Evolutionary conservation across 1,140 invertebrate species (phyloP).

Genomic region (Bombus sibiricus): DNA sequence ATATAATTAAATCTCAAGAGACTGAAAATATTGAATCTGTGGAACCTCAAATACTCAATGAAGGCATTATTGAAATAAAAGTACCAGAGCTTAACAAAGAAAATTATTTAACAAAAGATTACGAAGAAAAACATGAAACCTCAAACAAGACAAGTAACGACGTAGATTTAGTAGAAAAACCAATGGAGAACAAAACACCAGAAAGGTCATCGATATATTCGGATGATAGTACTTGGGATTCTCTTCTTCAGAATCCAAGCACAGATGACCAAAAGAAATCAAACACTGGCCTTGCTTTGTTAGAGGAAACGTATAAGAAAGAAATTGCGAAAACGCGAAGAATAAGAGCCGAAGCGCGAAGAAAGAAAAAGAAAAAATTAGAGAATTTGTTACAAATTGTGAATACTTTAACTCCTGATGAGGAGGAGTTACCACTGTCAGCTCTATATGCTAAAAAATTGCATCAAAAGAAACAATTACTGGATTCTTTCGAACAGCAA

Average conservation of each 20-base stretch:
- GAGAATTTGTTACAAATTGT: background rate
- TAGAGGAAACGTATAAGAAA: constrained; percentile 72
- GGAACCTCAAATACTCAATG: background rate
- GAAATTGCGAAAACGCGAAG: constrained; percentile 62
- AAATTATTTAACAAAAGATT: background rate
- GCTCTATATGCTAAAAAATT: constrained; percentile 54
- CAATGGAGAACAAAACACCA: background rate
- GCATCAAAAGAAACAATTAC: constrained; percentile 38
- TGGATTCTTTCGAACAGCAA: constrained; percentile 15
- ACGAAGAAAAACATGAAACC: background rate
- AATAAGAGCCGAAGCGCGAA: constrained; percentile 45
- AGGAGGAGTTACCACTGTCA: constrained; percentile 61
- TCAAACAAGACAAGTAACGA: background rate
- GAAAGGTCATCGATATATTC: constrained; percentile 70
- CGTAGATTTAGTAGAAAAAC: background rate
- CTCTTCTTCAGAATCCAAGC: constrained; percentile 45
- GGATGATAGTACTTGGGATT: constrained; percentile 76
- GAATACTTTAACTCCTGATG: constrained; percentile 47
- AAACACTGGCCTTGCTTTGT: constrained; percentile 67
- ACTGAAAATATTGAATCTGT: background rate
- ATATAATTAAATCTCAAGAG: background rate
- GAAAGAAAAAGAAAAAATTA: constrained; percentile 58
- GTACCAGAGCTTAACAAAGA: background rate
- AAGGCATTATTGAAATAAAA: background rate
- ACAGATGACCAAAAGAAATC: constrained; percentile 56